phyloP scores from a whole-genome alignment of 2,113 vertebrate species.

The Ciconia maguari region DNA sequence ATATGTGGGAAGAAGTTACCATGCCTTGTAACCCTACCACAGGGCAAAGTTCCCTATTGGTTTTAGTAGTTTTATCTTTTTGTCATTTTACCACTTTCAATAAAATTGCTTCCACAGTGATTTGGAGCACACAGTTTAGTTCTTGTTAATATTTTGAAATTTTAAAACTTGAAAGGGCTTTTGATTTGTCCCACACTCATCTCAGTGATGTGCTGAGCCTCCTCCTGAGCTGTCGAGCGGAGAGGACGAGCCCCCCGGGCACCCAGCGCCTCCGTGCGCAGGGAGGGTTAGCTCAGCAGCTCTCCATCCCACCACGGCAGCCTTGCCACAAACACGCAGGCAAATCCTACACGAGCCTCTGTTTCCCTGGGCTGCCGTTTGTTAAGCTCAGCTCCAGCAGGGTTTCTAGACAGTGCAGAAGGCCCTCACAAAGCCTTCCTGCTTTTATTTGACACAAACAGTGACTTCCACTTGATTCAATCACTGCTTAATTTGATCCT shows the following conservation, averaged over 20 bases:
- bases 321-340: neutral
- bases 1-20: neutral
- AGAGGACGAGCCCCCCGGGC: rapidly evolving
- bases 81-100: neutral
- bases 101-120: neutral
- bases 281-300: neutral
- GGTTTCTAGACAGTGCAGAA: neutral
- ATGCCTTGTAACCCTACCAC: neutral
- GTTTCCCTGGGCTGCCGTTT: neutral
- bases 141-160: neutral
- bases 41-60: neutral
- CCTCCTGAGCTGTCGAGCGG: neutral
- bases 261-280: neutral
- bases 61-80: neutral
- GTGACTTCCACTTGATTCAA: conserved; percentile 47
- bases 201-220: neutral
- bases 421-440: neutral
- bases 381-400: neutral
- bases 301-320: neutral
- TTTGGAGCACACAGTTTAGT: neutral
- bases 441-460: neutral
- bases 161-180: neutral
- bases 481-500: conserved; percentile 51
- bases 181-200: neutral
- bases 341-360: neutral